Evolutionary conservation across 2,113 vertebrate genomes (phyloP).

Genomic region (Grammomys dolichurus): DNA sequence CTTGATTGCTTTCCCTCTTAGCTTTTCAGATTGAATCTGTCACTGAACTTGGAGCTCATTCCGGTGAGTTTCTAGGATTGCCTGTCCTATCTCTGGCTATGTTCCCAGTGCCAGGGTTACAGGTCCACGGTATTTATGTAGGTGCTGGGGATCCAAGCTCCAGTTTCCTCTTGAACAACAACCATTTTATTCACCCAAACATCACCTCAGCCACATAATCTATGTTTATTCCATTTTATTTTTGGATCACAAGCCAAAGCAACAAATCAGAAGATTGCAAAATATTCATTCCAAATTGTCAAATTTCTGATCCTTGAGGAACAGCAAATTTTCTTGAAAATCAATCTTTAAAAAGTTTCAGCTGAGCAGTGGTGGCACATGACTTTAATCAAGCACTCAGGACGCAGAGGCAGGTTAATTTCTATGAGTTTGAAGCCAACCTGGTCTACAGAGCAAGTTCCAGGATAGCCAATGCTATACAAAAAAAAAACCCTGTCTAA

Average conservation of each 20-base stretch:
- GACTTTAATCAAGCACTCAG: background rate
- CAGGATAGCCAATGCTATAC: background rate
- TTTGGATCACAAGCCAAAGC: constrained; percentile 7
- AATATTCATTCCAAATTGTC: background rate
- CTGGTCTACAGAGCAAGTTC: background rate
- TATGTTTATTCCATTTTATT: background rate
- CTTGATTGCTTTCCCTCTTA: background rate
- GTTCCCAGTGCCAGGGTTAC: background rate
- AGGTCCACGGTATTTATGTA: background rate
- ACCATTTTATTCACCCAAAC: background rate
- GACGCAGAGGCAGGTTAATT: background rate
- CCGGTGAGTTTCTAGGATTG: background rate
- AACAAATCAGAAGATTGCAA: background rate
- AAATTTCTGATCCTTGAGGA: background rate
- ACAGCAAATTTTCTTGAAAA: background rate
- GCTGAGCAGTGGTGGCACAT: background rate
- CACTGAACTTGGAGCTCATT: background rate
- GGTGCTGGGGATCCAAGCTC: no score
- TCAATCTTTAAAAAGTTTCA: background rate
- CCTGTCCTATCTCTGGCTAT: background rate
- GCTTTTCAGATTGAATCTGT: background rate
- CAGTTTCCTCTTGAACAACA: background rate
- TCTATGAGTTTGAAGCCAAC: background rate
- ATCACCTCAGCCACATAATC: background rate
- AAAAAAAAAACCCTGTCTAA: background rate